phyloP scores from a whole-genome alignment of 2,888 invertebrate species.

The Zygogramma bicolorata region DNA sequence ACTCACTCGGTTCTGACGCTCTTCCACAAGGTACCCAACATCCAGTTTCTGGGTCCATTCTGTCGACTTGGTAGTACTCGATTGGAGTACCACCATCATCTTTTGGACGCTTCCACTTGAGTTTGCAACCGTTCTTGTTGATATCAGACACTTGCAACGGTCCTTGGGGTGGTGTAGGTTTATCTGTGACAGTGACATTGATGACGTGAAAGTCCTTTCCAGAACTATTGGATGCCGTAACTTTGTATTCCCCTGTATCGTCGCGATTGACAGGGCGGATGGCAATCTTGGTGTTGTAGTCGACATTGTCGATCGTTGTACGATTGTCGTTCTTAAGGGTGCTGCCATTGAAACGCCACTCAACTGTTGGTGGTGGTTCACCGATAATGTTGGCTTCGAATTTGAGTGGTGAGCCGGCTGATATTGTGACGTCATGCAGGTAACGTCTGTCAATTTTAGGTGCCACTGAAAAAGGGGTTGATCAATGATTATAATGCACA shows the following conservation, averaged over 20 bases:
- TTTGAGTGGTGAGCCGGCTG: conserved; percentile 93
- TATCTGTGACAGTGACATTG: conserved; percentile 87
- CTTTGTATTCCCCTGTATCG: conserved; percentile 89
- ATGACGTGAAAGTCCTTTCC: conserved; percentile 88
- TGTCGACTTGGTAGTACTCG: conserved; percentile 96
- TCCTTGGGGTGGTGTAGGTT: conserved; percentile 89
- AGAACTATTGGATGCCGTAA: conserved; percentile 87
- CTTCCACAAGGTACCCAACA: conserved; percentile 91
- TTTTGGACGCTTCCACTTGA: conserved; percentile 96
- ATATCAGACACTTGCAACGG: conserved; percentile 91
- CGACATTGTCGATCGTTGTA: conserved; percentile 84
- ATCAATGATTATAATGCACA: background rate
- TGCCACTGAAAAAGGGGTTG: conserved; percentile 74
- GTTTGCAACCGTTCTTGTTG: conserved; percentile 91
- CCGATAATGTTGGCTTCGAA: conserved; percentile 94
- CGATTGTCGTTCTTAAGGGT: conserved; percentile 77
- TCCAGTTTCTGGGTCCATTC: conserved; percentile 90
- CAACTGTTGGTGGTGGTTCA: conserved; percentile 93
- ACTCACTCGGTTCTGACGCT: conserved; percentile 81
- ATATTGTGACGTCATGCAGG: conserved; percentile 89
- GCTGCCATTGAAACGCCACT: conserved; percentile 91
- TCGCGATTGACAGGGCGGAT: conserved; percentile 84
- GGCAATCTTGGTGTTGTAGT: conserved; percentile 89
- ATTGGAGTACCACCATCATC: conserved; percentile 96
- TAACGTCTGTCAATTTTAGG: conserved; percentile 96